Evolutionary conservation across 2,888 invertebrate genomes (phyloP).

Genomic region (Apodemia duryi): DNA sequence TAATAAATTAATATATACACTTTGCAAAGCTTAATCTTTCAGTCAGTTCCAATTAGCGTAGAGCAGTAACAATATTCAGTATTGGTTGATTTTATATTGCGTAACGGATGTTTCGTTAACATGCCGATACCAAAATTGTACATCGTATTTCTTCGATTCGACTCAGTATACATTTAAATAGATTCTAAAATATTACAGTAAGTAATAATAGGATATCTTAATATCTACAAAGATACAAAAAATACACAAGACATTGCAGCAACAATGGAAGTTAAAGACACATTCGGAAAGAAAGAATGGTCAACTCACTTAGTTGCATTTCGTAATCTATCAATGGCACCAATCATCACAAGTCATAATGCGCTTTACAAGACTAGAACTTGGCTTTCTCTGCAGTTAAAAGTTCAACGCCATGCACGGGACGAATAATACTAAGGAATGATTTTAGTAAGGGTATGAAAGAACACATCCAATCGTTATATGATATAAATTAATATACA

Average conservation of each 20-base stretch:
- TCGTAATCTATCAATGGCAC: slow-evolving; percentile 78
- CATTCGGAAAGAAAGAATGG: slow-evolving; percentile 57
- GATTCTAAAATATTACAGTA: background rate
- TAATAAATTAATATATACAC: too few species aligned
- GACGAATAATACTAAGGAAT: background rate
- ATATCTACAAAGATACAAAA: slow-evolving; percentile 32
- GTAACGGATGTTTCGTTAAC: background rate
- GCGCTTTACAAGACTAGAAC: slow-evolving; percentile 53
- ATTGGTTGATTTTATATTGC: background rate
- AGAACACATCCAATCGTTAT: too few species aligned
- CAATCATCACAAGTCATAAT: slow-evolving; percentile 77
- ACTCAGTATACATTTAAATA: background rate
- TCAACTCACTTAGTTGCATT: slow-evolving; percentile 58
- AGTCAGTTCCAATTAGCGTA: background rate
- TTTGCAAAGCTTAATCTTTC: background rate
- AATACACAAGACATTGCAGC: slow-evolving; percentile 42
- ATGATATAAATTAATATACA: too few species aligned
- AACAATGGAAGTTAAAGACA: slow-evolving; percentile 70
- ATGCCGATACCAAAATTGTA: background rate
- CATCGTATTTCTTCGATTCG: background rate
- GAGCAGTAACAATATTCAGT: background rate
- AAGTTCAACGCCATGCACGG: slow-evolving; percentile 7
- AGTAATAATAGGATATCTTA: slow-evolving; percentile 26
- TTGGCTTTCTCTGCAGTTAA: slow-evolving; percentile 31
- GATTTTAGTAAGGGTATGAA: background rate